phyloP scores from a whole-genome alignment of 2,888 invertebrate genomes.

The Agriopis marginaria region DNA sequence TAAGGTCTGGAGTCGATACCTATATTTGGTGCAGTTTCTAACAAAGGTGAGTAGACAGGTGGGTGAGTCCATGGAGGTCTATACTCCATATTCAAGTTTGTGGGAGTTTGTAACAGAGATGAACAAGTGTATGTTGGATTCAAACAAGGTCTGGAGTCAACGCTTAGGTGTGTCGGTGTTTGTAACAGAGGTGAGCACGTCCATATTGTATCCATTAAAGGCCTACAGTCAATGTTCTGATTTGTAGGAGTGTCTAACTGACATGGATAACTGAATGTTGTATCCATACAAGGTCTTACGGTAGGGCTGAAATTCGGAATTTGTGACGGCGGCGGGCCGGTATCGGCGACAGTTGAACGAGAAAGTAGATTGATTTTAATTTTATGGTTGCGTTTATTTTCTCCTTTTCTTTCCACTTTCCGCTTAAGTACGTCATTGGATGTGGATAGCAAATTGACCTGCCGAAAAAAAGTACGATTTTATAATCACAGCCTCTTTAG shows the following conservation, averaged over 20 bases:
- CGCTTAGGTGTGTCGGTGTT: not conserved
- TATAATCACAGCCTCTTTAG: no score
- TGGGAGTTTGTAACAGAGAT: no score
- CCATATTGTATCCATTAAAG: not conserved
- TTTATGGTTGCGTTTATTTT: not conserved
- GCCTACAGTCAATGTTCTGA: not conserved
- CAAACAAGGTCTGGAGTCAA: not conserved
- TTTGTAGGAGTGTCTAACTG: not conserved
- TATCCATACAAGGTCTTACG: not conserved
- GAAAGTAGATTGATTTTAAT: conserved; percentile 20
- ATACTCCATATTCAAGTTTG: not conserved
- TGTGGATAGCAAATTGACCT: conserved; percentile 9
- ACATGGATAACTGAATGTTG: not conserved
- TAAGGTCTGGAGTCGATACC: not conserved
- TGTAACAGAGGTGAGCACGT: not conserved
- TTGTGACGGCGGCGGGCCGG: not conserved
- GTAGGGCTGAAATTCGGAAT: not conserved
- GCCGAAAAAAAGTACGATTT: not conserved
- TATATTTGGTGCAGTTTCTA: not conserved
- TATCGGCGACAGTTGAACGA: not conserved
- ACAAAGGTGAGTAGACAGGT: no score
- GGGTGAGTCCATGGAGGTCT: not conserved
- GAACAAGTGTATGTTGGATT: no score
- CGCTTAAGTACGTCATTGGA: not conserved
- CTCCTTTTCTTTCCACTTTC: not conserved